Evolutionary conservation across 1,140 invertebrate genomes (phyloP), one percentile per base, ranked within the genome.

Genomic region (Euura lappo): DNA sequence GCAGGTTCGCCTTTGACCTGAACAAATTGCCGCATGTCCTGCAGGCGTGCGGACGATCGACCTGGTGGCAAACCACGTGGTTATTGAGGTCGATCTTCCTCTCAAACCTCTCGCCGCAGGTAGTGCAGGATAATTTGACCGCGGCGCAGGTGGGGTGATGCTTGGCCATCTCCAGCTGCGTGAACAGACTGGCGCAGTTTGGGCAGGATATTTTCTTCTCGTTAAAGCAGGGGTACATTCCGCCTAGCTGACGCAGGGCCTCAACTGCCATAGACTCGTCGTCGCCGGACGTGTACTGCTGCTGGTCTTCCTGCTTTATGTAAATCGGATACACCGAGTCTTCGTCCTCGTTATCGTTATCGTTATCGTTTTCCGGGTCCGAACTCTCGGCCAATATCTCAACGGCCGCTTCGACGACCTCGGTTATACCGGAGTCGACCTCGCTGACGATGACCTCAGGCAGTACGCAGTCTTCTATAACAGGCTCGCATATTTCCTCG

Each of bases 261-360:
- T 89, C 88, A 1, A 89, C 87, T 45, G 88, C 88, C 86, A 89
- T 87, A 0, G 85, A 86, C 51, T 88, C 87, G 43, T 87, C 86
- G 68, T 88, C 86, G 0, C 83, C 85, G 1, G 86, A 86, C 2
- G 82, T 87, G 13, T 83, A 82, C 45, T 80, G 81, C 45, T 80
- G 81, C 4, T 81, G 78, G 51, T 81, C 78, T 71, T 87, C 83
- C 60, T 84, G 70, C 66, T 87, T 86, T 44, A 84, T 81, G 6
- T 85, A 85, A 73, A 86, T 80, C 3, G 85, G 81, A 72, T 84
- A 83, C 5, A 80, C 77, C 1, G 78, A 65, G 2, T 79, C 71
- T 47, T 73, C 74, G 6, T 85, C 79, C 7, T 80, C 79, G 0
- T 84, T 79, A 7, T 51, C 47, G 0, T 84, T 79, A 7, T 51